A percentile compares a stretch with the other conserved stretches of the same genome.
Conservation (phyloP, 2,113 vertebrate species). For the Larimichthys crocea region DNA sequence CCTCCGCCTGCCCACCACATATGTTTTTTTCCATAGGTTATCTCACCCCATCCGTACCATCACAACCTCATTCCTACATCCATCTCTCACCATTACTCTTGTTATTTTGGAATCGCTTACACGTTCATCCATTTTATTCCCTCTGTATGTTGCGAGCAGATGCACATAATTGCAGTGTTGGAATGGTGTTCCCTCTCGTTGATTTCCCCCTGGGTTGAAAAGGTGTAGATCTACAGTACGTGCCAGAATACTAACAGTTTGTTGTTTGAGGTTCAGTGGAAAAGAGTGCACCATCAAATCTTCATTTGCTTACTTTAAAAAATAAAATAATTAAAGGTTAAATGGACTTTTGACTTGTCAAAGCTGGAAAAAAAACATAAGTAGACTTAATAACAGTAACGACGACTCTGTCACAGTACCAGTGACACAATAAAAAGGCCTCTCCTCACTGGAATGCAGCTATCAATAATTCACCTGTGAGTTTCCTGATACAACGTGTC, state of each 20-base stretch:
- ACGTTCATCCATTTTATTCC: constrained; percentile 39
- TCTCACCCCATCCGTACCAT: constrained; percentile 5
- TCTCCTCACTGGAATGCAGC: too few relatives aligned
- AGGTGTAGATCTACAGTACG: constrained; percentile 41
- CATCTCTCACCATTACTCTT: constrained; percentile 9
- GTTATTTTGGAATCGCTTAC: constrained; percentile 30
- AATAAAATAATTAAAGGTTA: too few relatives aligned
- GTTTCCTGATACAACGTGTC: too few relatives aligned
- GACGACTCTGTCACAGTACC: too few relatives aligned
- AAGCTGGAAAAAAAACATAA: too few relatives aligned
- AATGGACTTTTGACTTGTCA: too few relatives aligned
- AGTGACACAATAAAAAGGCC: too few relatives aligned
- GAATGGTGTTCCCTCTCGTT: constrained; percentile 45
- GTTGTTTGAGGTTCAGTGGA: constrained; percentile 56
- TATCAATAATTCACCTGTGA: too few relatives aligned
- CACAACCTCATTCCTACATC: not conserved
- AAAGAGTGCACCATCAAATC: constrained; percentile 4
- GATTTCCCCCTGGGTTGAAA: constrained; percentile 62
- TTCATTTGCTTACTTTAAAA: too few relatives aligned
- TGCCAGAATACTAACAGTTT: constrained; percentile 60
- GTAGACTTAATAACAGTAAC: too few relatives aligned
- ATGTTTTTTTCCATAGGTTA: constrained; percentile 15
- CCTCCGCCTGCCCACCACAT: not conserved
- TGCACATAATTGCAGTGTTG: constrained; percentile 48
- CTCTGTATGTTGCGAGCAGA: constrained; percentile 36